These are phyloP conservation scores for Epizoanthus scotinus DNA, from an alignment of 92 coral and sea anemone species.

Conservation along the genomic window DNA sequence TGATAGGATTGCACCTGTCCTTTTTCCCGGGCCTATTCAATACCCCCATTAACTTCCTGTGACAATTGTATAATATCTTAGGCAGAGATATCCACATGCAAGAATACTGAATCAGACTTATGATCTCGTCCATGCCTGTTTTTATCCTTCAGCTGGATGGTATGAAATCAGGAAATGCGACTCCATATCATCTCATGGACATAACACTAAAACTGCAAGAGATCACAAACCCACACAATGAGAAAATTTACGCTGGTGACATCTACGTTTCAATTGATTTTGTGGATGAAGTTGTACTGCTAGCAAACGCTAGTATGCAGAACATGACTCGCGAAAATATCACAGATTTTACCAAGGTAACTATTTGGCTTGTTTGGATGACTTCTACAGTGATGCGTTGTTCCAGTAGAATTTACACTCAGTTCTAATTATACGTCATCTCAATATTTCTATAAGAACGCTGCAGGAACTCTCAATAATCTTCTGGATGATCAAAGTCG, in stretches of 20 bases:
- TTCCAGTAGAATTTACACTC: not conserved
- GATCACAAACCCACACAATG: slow-evolving; percentile 63
- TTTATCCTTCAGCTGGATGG: slow-evolving; percentile 14
- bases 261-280: slow-evolving; percentile 55
- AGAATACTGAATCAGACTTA: too few species aligned
- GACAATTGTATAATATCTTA: not conserved
- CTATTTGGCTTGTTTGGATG: not conserved
- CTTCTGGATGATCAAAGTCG: slow-evolving; percentile 63
- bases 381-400: not conserved
- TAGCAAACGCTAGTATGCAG: slow-evolving; percentile 41
- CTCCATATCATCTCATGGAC: slow-evolving; percentile 46
- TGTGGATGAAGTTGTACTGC: slow-evolving; percentile 46
- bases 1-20: too few species aligned
- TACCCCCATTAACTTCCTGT: too few species aligned
- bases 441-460: slow-evolving; percentile 30
- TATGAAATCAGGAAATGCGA: slow-evolving; percentile 34
- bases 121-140: too few species aligned
- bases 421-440: not conserved
- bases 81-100: not conserved
- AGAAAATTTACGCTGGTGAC: slow-evolving; percentile 86
- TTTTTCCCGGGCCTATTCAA: too few species aligned
- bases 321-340: slow-evolving; percentile 67
- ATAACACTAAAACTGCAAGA: slow-evolving; percentile 45
- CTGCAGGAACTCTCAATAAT: slow-evolving; percentile 45
- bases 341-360: slow-evolving; percentile 68